Evolutionary conservation across 2,113 vertebrate genomes (phyloP), one percentile per base, ranked within the genome.

Genomic region (Guaruba guarouba): DNA sequence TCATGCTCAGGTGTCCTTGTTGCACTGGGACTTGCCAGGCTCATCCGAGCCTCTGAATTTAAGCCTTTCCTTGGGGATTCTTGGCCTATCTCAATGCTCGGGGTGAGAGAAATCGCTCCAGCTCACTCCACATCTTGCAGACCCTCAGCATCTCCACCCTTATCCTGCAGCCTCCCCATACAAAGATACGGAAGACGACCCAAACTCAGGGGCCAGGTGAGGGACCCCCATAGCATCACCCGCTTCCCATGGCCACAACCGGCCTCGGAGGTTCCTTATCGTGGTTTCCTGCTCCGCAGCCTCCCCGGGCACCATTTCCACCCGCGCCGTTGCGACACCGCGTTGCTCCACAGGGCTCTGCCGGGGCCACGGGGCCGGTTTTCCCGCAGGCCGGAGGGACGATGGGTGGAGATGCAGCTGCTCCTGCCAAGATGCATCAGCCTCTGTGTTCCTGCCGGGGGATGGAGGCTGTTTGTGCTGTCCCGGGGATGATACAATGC

Each of bases 401-500:
- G 63, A 49, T 73, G 96, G 96, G 94, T 1, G 95, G 95, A 95
- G 95, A 75, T 20, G 1, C 80, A 69, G 93, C 89, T 71, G 78
- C 39, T 5, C 74, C 31, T 1, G 94, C 91, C 89, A 96, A 97
- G 57, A 95, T 78, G 55, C 91, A 92, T 97, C 95, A 95, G 93
- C 73, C 77, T 33, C 63, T 90, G 93, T 95, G 93, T 81, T 96
- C 90, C 86, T 93, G 84, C 17, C 93, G 89, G 79, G 3, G 86
- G 61, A 66, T 63, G 86, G 76, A 86, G 89, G 84, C 82, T 96
- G 95, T 95, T 96, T 95, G 80, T 89, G 94, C 92, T 75, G 71
- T 86, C 43, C 17, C 18, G 1, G 84, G 66, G 48, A 92, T 95
- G 95, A 96, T 91, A 85, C 89, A 95, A 95, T 82, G 74, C 83